Evolutionary conservation across 2,113 vertebrate genomes (phyloP).

Genomic region (Lepisosteus oculatus): DNA sequence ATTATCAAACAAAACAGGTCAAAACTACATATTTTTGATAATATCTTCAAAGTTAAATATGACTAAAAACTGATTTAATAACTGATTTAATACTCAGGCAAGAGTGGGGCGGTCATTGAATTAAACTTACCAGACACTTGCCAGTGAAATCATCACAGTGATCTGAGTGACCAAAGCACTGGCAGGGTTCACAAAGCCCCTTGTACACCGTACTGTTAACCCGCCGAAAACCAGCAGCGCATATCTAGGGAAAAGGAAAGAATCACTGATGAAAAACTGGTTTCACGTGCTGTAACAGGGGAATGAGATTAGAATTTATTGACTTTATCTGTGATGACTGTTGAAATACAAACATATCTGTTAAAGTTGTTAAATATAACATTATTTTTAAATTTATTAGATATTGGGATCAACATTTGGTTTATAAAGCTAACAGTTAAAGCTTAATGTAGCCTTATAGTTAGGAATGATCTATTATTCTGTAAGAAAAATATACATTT

Average conservation of each 20-base stretch:
- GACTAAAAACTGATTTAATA: no score
- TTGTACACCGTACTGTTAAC: constrained; percentile 72
- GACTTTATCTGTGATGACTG: background rate
- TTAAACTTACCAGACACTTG: constrained; percentile 67
- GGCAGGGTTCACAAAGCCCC: constrained; percentile 72
- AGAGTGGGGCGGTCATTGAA: background rate
- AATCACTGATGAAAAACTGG: background rate
- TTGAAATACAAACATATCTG: constrained; percentile 9
- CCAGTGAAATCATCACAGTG: constrained; percentile 72
- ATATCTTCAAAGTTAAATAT: no score
- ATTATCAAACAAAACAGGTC: no score
- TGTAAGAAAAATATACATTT: no score
- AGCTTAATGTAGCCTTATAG: constrained; percentile 13
- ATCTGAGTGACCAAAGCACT: constrained; percentile 69
- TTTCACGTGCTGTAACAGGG: background rate
- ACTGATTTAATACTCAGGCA: no score
- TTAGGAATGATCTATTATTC: no score
- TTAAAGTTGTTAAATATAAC: background rate
- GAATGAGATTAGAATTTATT: no score
- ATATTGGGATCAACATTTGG: no score
- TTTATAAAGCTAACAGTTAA: constrained; percentile 23
- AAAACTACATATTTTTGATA: no score
- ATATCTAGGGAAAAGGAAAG: constrained; percentile 57
- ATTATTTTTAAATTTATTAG: no score
- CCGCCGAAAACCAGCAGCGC: constrained; percentile 64